Evolutionary conservation across 2,888 invertebrate species (phyloP).

Genomic region (Rosalia funebris): DNA sequence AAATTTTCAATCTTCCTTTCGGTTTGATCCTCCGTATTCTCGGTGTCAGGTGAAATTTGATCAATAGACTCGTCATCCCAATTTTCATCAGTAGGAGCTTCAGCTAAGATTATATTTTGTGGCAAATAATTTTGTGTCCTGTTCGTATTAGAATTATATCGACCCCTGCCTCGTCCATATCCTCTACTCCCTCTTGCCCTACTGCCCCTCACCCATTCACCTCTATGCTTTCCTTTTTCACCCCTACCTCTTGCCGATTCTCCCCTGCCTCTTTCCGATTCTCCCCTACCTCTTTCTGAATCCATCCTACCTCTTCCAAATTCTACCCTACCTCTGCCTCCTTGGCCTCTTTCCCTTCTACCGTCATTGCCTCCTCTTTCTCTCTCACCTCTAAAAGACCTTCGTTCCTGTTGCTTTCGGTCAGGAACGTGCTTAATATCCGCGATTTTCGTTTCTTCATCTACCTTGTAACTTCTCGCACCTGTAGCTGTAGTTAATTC

Average conservation of each 20-base stretch:
- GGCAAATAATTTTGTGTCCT: neutral
- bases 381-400: constrained; percentile 15
- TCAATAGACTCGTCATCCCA: constrained; percentile 27
- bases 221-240: constrained; percentile 19
- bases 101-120: neutral
- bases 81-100: constrained; percentile 24
- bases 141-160: constrained; percentile 11
- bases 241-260: constrained; percentile 8
- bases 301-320: constrained; percentile 16
- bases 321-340: constrained; percentile 15
- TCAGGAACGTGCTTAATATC: constrained; percentile 47
- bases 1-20: neutral
- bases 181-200: constrained; percentile 19
- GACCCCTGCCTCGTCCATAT: constrained; percentile 15
- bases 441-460: constrained; percentile 42
- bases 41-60: neutral
- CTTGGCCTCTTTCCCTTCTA: neutral
- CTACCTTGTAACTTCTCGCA: constrained; percentile 49
- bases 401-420: constrained; percentile 17
- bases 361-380: constrained; percentile 23
- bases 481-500: constrained; percentile 52
- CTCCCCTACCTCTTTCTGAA: neutral
- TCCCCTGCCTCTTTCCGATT: neutral
- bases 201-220: constrained; percentile 23
- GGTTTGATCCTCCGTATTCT: neutral